Percentiles rank a stretch among this genome's conserved stretches.
Conservation (phyloP, 2,888 invertebrate genomes). For the Drosophila mimetica region DNA sequence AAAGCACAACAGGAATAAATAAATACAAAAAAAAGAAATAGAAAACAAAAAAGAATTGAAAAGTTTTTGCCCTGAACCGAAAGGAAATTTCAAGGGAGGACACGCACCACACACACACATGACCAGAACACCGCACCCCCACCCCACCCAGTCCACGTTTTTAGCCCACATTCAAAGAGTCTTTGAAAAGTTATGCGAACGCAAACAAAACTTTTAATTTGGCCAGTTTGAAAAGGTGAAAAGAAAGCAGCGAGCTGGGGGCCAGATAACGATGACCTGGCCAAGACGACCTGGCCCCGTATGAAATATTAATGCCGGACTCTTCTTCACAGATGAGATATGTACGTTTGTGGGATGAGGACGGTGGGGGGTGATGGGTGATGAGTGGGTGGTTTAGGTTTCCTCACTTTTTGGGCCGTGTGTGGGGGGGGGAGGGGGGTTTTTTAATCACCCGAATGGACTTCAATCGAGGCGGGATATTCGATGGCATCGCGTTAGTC, state of each 20-base stretch:
- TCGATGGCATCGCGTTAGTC: conserved; percentile 34
- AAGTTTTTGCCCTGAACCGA: conserved; percentile 65
- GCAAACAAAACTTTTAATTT: conserved; percentile 69
- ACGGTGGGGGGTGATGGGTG: not conserved
- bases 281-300: conserved; percentile 41
- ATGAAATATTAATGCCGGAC: conserved; percentile 74
- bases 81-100: conserved; percentile 64
- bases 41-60: conserved; percentile 59
- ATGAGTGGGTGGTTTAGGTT: conserved; percentile 5
- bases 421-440: not conserved
- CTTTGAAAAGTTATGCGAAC: conserved; percentile 44
- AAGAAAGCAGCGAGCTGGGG: conserved; percentile 36
- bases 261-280: conserved; percentile 37
- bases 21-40: conserved; percentile 10
- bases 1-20: conserved; percentile 23
- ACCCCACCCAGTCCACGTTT: conserved; percentile 12
- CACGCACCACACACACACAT: conserved; percentile 42
- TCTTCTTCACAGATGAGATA: conserved; percentile 8
- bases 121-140: conserved; percentile 29
- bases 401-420: not conserved
- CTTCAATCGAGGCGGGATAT: conserved; percentile 36
- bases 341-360: not conserved
- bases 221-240: conserved; percentile 74
- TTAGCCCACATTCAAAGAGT: conserved; percentile 54
- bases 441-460: conserved; percentile 36